Conservation (phyloP, 2,888 invertebrate genomes). For the Sesia apiformis region DNA sequence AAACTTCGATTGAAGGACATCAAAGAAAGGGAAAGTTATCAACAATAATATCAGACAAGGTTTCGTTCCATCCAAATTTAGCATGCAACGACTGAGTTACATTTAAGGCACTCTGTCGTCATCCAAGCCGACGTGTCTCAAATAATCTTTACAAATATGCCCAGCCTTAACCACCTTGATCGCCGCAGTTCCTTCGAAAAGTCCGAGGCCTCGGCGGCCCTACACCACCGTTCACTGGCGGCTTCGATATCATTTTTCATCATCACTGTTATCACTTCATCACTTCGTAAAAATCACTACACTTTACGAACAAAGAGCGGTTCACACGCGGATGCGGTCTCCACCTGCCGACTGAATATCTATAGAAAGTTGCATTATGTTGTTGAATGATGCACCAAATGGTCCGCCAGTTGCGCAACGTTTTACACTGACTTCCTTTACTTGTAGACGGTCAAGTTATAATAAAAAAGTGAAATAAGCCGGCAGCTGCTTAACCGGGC, state of each 20-base stretch:
- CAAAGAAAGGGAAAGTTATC: too few relatives aligned
- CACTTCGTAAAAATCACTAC: conserved; percentile 23
- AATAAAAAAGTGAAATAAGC: conserved; percentile 7
- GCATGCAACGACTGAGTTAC: conserved; percentile 15
- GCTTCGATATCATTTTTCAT: conserved; percentile 66
- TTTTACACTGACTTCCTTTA: conserved; percentile 6
- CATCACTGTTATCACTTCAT: conserved; percentile 39
- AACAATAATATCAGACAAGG: too few relatives aligned
- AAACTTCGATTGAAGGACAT: too few relatives aligned
- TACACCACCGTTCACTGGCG: conserved; percentile 54
- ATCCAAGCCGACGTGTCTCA: background rate
- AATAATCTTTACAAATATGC: too few relatives aligned
- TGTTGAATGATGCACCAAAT: conserved; percentile 15
- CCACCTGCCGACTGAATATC: conserved; percentile 9
- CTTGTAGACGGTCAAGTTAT: conserved; percentile 7
- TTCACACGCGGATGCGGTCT: conserved; percentile 9
- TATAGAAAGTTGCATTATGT: conserved; percentile 13
- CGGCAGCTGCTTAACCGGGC: conserved; percentile 15
- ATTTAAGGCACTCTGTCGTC: conserved; percentile 12
- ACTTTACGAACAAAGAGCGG: conserved; percentile 12
- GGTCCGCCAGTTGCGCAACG: conserved; percentile 4
- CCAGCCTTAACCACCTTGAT: conserved; percentile 62
- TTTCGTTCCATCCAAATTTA: too few relatives aligned
- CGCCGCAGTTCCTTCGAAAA: conserved; percentile 74
- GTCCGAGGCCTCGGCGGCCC: conserved; percentile 62